phyloP scores from a whole-genome alignment of 1,140 invertebrate species.

The Tribolium castaneum region DNA sequence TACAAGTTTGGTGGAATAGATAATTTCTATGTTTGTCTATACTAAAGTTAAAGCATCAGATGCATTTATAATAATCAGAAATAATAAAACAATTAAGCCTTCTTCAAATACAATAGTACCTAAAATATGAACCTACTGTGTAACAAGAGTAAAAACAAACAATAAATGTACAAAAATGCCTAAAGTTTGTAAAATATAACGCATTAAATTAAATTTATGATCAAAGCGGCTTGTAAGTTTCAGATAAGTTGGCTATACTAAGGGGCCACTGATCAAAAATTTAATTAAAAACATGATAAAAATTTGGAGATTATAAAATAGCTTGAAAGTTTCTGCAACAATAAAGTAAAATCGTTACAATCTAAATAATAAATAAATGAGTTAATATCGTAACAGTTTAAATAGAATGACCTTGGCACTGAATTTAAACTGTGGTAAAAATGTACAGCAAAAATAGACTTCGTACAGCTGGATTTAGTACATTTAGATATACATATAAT shows the following conservation, averaged over 20 bases:
- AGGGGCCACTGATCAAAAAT: too few species aligned
- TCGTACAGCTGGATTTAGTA: neutral
- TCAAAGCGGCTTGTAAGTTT: too few species aligned
- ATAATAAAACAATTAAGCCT: conserved; percentile 5
- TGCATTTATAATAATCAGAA: neutral
- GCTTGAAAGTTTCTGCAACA: too few species aligned
- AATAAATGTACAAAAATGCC: neutral
- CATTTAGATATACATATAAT: neutral
- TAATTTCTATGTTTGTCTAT: neutral
- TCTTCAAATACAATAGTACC: neutral
- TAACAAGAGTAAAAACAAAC: neutral
- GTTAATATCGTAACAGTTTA: neutral
- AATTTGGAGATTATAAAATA: too few species aligned
- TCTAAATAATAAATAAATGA: neutral
- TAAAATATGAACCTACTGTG: neutral
- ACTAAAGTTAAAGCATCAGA: neutral
- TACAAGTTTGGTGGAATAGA: neutral
- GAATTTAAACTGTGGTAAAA: conserved; percentile 8
- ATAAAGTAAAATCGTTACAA: too few species aligned
- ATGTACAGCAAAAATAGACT: conserved; percentile 2
- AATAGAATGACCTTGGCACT: conserved; percentile 28
- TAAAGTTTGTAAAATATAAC: neutral
- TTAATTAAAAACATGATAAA: too few species aligned
- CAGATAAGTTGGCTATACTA: too few species aligned
- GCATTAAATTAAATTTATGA: too few species aligned